Conservation (phyloP, 2,797 vertebrate genomes). For the Crax fasciolata region DNA sequence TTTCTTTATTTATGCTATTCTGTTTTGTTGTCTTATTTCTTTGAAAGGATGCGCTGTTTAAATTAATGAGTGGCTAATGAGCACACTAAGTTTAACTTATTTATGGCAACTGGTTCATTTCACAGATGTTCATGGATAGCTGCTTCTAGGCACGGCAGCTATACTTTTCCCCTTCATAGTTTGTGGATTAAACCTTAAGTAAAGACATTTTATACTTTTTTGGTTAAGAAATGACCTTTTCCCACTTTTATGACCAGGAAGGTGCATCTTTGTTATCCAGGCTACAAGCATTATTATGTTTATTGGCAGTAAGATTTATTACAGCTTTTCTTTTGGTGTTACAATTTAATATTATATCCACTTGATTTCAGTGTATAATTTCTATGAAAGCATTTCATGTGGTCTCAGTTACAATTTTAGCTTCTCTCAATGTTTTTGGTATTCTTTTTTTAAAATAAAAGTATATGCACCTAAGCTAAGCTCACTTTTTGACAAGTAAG, state of each 20-base stretch:
- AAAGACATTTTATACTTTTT: not conserved
- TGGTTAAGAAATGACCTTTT: not conserved
- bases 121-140: not conserved
- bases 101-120: not conserved
- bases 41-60: conserved; percentile 13
- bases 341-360: not conserved
- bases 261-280: not conserved
- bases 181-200: not conserved
- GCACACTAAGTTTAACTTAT: not conserved
- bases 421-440: not conserved
- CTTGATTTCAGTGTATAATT: not conserved
- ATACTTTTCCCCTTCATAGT: not conserved
- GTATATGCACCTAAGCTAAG: not conserved
- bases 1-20: not conserved
- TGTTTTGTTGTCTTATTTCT: conserved; percentile 20
- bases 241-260: not conserved
- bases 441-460: not conserved
- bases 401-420: not conserved
- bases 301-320: not conserved
- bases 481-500: not conserved
- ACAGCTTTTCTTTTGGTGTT: not conserved
- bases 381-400: not conserved
- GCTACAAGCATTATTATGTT: not conserved
- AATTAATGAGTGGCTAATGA: not conserved
- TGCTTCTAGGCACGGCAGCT: not conserved